Evolutionary conservation across 1,140 invertebrate genomes (phyloP).

Genomic region (Lucilia cuprina): DNA sequence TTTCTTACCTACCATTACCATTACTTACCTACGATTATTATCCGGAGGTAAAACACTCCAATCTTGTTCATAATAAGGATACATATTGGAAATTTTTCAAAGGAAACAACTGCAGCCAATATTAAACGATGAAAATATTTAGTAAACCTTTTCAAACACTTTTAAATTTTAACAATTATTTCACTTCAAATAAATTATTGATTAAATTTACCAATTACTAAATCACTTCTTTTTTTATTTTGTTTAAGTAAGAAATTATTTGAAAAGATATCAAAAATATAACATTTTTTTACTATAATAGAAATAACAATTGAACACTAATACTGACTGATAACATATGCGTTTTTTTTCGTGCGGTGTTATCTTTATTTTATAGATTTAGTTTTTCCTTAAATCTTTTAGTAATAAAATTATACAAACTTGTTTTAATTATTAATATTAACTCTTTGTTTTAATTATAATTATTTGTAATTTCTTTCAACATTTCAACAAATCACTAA

Average conservation of each 20-base stretch:
- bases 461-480: no score
- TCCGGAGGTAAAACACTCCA: constrained; percentile 83
- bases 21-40: constrained; percentile 79
- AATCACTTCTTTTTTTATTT: neutral
- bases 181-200: no score
- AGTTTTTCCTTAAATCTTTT: neutral
- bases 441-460: no score
- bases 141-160: neutral
- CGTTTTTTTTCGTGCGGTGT: neutral
- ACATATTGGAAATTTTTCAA: constrained; percentile 63
- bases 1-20: constrained; percentile 76
- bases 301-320: neutral
- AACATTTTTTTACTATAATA: neutral
- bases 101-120: no score
- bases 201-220: no score
- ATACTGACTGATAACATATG: neutral
- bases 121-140: no score
- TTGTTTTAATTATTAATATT: neutral
- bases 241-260: neutral
- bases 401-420: neutral
- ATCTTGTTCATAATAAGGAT: constrained; percentile 77
- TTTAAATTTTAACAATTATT: neutral
- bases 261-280: neutral
- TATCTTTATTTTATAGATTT: neutral
- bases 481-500: no score